Evolutionary conservation across 1,140 invertebrate species (phyloP).

Genomic region (Orchestia grillus): DNA sequence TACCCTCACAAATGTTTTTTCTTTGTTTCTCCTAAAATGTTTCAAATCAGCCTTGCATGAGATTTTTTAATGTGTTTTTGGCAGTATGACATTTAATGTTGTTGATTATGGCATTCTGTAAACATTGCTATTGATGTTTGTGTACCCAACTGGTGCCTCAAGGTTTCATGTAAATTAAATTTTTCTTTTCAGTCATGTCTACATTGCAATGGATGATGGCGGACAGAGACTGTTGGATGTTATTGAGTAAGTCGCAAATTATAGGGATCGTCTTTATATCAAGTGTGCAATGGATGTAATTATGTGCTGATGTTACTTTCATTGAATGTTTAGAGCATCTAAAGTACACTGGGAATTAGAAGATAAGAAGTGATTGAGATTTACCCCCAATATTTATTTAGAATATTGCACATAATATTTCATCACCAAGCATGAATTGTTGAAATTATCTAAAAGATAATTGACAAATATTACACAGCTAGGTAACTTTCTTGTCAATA

Average conservation of each 20-base stretch:
- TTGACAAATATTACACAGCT: background rate
- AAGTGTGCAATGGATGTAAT: background rate
- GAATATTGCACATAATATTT: background rate
- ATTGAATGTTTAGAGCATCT: background rate
- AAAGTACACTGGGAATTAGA: background rate
- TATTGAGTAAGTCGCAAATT: conserved; percentile 10
- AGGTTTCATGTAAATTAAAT: background rate
- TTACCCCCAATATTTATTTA: too few species aligned
- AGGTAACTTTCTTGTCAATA: background rate
- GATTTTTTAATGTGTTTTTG: background rate
- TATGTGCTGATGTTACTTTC: background rate
- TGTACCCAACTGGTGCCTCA: background rate
- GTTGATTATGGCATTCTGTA: background rate
- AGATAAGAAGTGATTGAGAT: background rate
- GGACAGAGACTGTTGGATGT: conserved; percentile 55
- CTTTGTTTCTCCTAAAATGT: too few species aligned
- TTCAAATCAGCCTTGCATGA: too few species aligned
- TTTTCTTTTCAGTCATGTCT: conserved; percentile 46
- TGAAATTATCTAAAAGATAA: background rate
- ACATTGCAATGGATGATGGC: conserved; percentile 55
- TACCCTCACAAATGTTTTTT: too few species aligned
- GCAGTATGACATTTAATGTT: background rate
- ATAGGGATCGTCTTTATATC: background rate
- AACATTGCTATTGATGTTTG: background rate
- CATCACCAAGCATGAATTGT: background rate